A percentile compares a stretch with the other conserved stretches of the same genome.
These are phyloP conservation scores for Masticophis lateralis DNA, from an alignment of 2,797 vertebrate species.

Conservation along the genomic window DNA sequence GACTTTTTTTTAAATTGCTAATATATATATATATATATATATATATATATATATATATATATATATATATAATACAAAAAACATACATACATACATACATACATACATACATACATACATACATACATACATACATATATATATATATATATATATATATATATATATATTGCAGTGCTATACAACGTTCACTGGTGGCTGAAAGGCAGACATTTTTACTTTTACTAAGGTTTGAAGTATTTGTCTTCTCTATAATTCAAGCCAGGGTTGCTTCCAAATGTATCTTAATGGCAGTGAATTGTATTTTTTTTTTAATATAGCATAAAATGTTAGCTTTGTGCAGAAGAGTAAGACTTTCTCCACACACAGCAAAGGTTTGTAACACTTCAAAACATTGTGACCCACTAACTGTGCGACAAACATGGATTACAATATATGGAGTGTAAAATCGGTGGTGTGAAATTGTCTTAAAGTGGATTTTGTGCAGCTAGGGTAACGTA, in stretches of 20 bases:
- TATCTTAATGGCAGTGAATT: background rate
- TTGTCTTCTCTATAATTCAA: background rate
- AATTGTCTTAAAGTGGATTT: background rate
- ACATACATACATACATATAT: no score
- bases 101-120: no score
- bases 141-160: no score
- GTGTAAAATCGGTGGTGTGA: background rate
- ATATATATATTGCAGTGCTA: background rate
- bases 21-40: no score
- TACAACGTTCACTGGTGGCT: background rate
- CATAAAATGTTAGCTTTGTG: background rate
- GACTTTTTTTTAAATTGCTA: background rate
- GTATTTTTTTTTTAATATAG: background rate
- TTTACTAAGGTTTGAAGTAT: background rate
- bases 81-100: no score
- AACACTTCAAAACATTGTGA: background rate
- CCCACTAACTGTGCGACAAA: background rate
- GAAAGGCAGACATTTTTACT: background rate
- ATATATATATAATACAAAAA: no score
- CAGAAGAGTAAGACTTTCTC: background rate
- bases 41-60: no score
- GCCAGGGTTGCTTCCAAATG: background rate
- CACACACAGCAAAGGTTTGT: background rate
- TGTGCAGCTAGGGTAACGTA: background rate
- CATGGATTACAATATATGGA: background rate